phyloP scores from a whole-genome alignment of 2,888 invertebrate genomes.

The Blastobasis adustella region DNA sequence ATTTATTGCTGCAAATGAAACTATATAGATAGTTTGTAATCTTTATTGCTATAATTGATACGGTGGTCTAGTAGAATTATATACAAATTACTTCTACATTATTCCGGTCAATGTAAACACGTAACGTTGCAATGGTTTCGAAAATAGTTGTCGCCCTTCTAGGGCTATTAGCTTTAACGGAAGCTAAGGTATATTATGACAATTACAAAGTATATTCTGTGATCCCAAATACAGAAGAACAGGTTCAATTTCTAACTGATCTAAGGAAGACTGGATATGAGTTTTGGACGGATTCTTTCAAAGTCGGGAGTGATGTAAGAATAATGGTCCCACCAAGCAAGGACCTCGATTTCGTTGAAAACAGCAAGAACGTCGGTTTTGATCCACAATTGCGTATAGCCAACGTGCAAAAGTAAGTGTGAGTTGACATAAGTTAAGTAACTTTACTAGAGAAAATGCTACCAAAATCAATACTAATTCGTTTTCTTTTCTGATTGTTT shows the following conservation, averaged over 20 bases:
- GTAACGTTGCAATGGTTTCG: slow-evolving; percentile 13
- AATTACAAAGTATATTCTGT: slow-evolving; percentile 71
- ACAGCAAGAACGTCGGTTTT: slow-evolving; percentile 28
- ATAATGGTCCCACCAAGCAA: slow-evolving; percentile 77
- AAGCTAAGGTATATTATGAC: slow-evolving; percentile 42
- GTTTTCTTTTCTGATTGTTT: not conserved
- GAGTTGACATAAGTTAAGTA: not conserved
- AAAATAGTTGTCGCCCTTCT: slow-evolving; percentile 26
- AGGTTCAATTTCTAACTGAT: slow-evolving; percentile 56
- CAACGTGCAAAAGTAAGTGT: slow-evolving; percentile 41
- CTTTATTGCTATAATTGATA: no score
- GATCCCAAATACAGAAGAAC: slow-evolving; percentile 54
- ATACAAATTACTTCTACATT: no score
- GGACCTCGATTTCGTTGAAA: slow-evolving; percentile 50
- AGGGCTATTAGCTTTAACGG: slow-evolving; percentile 10
- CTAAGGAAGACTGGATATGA: slow-evolving; percentile 41
- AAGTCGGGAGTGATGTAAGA: slow-evolving; percentile 49
- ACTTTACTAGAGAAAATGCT: not conserved
- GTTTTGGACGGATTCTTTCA: slow-evolving; percentile 56
- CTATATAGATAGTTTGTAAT: no score
- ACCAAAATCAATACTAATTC: not conserved
- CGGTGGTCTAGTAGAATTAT: no score
- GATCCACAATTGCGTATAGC: slow-evolving; percentile 22
- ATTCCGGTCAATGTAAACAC: slow-evolving; percentile 19
- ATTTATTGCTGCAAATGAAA: no score